Base-by-base conservation (phyloP, 2,797 vertebrate species). In the Onychomys arenicola region DNA sequence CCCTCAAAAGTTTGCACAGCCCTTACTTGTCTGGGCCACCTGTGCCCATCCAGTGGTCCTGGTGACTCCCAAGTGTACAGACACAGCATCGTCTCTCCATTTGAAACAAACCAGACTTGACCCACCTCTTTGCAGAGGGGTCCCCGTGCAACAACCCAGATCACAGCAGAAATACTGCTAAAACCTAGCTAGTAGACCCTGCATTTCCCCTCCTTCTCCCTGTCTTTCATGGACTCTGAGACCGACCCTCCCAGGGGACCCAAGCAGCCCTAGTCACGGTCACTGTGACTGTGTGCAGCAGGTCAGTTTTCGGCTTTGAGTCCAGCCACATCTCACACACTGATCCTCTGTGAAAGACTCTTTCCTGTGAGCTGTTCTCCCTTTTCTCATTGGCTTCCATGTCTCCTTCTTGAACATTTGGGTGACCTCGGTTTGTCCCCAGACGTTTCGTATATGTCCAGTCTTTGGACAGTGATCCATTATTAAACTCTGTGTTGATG, bases 271-370 rank as follows among this genome's bases (percentile, higher is more conserved):
- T 55, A 37, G n/a, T 40, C 55, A 32, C 65, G 11, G n/a, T 43
- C 46, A 40, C n/a, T 23, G 1, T 0, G 1, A 1, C 17, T 21
- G 49, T 75, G 57, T 46, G 2, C 0, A 14, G 2, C 0, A 21
- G 9, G 46, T n/a, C 81, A 13, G 49, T 55, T 80, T 63, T 55
- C 73, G 29, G 61, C 21, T 61, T 32, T 78, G 0, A 1, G 12
- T 19, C 27, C 67, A 23, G 13, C 32, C 34, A 17, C 61, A 0
- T 52, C 40, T 19, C 17, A 2, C 4, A 5, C 67, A 1, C 40
- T 27, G 63, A 19, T 55, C 11, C 0, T 77, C 5, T 16, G 5
- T 32, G 23, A 91, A 55, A 34, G 37, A 16, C 14, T 59, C 27
- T 21, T 1, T 57, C 75, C 80, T 37, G 0, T 2, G 11, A 52